Percentiles rank a stretch among this genome's conserved stretches.
These are phyloP conservation scores for Arothron firmamentum DNA, from an alignment of 2,113 vertebrate species.

Conservation along the genomic window DNA sequence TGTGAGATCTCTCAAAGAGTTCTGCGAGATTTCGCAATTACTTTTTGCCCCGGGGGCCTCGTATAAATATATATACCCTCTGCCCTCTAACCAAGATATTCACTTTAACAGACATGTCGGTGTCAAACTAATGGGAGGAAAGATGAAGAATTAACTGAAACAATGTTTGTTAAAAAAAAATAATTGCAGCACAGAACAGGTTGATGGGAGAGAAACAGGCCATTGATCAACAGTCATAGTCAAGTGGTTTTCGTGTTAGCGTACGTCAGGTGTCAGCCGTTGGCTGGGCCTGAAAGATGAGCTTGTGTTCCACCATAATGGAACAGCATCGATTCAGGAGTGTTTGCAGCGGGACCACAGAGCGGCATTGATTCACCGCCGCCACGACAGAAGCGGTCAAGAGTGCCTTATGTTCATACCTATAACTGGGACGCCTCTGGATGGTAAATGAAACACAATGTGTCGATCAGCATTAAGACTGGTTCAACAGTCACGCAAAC, in stretches of 20 bases:
- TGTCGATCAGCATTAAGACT: slow-evolving; percentile 19
- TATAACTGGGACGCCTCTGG: slow-evolving; percentile 36
- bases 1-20: too few species aligned
- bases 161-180: slow-evolving; percentile 50
- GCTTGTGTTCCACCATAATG: slow-evolving; percentile 63
- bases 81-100: slow-evolving; percentile 23
- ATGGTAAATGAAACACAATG: slow-evolving; percentile 34
- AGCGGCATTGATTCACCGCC: slow-evolving; percentile 61
- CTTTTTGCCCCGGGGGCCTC: too few species aligned
- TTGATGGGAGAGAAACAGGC: slow-evolving; percentile 19
- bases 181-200: slow-evolving; percentile 33
- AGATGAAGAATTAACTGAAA: slow-evolving; percentile 26
- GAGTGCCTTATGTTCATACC: slow-evolving; percentile 53
- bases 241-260: slow-evolving; percentile 71
- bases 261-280: slow-evolving; percentile 71
- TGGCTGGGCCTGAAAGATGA: slow-evolving; percentile 69
- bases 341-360: slow-evolving; percentile 55
- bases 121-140: slow-evolving; percentile 23
- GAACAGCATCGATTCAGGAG: slow-evolving; percentile 67
- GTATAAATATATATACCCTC: not conserved
- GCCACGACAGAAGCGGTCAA: slow-evolving; percentile 57
- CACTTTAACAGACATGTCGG: slow-evolving; percentile 56
- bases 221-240: slow-evolving; percentile 63
- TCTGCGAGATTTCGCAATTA: too few species aligned
- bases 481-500: slow-evolving; percentile 13